Base-by-base conservation (phyloP, 2,888 invertebrate species). In the Acronicta leporina region DNA sequence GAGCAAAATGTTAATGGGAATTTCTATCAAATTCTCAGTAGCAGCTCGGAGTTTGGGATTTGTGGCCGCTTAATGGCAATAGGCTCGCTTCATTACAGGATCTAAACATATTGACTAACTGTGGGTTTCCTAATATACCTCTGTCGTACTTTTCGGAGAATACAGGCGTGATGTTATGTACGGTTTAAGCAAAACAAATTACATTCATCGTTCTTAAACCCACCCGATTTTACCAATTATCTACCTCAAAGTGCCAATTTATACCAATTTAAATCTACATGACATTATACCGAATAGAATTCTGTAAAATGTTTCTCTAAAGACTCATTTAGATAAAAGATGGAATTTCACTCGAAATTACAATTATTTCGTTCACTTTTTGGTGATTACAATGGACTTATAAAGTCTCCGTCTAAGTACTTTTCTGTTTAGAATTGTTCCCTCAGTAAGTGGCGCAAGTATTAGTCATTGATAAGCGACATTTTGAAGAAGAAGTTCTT, bases 231-330 rank as follows among this genome's bases (percentile, higher is more conserved):
- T 33, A 11, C 33, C 10, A 33, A 11, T 33, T 11, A 43, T 25
- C 13, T 25, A 13, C 2, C 10, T 25, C 20, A 25, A 43, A 43
- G 20, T 25, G 11, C 25, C 43, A 43, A 20, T 43, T 25, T 25
- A 25, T 43, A 16, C 25, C 43, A 43, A 20, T 43, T 25, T 25
- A 25, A 16, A 11, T 33, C 11, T 33, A 33, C 10, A 11, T 33
- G 7, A 0, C n/a, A 38, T 5, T 47, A 47, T 13, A 16, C 6
- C 13, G 8, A n/a, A 7, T 35, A 30, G 27, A 41, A 27, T 41
- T 27, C 27, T 42, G 8, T 30, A 50, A 50, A 49, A 25, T 49
- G n/a, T 25, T 11, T 49, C 40, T n/a, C 49, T 11, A 15, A 27
- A 49, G 8, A 14, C 13, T 42, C 14, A 47, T 47, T 47, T 30